phyloP scores from a whole-genome alignment of 2,888 invertebrate genomes.

The Pandemis cinnamomeana region DNA sequence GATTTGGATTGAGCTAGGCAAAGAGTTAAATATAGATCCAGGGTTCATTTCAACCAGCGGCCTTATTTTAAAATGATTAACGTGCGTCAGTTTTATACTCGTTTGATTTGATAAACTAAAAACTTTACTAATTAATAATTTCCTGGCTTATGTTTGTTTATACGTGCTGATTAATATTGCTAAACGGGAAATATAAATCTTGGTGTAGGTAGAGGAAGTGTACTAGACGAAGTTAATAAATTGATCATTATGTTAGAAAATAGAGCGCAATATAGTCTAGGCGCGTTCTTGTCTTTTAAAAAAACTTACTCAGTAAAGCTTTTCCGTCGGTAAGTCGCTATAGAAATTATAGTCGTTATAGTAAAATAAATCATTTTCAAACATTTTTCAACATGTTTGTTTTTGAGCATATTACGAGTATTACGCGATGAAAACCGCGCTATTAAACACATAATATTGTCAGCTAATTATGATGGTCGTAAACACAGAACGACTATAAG shows the following conservation, averaged over 20 bases:
- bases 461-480: slow-evolving; percentile 10
- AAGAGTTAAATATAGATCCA: slow-evolving; percentile 36
- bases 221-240: slow-evolving; percentile 30
- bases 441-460: background rate
- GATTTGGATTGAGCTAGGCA: slow-evolving; percentile 37
- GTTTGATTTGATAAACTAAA: slow-evolving; percentile 18
- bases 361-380: background rate
- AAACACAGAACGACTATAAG: slow-evolving; percentile 8
- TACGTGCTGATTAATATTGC: slow-evolving; percentile 35
- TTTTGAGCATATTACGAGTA: background rate
- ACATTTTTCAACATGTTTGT: background rate
- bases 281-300: background rate
- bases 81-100: slow-evolving; percentile 37
- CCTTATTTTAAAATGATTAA: slow-evolving; percentile 41
- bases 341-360: background rate
- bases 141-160: slow-evolving; percentile 40
- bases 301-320: background rate
- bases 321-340: background rate
- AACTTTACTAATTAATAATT: slow-evolving; percentile 41
- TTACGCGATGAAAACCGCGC: slow-evolving; percentile 2
- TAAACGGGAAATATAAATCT: slow-evolving; percentile 41
- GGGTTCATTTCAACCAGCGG: slow-evolving; percentile 32
- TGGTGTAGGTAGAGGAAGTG: slow-evolving; percentile 32
- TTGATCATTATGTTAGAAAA: slow-evolving; percentile 24
- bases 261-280: slow-evolving; percentile 13